Percentiles rank a stretch among this genome's conserved stretches.
Conservation (phyloP, 2,113 vertebrate genomes). For the Scartelaos histophorus region DNA sequence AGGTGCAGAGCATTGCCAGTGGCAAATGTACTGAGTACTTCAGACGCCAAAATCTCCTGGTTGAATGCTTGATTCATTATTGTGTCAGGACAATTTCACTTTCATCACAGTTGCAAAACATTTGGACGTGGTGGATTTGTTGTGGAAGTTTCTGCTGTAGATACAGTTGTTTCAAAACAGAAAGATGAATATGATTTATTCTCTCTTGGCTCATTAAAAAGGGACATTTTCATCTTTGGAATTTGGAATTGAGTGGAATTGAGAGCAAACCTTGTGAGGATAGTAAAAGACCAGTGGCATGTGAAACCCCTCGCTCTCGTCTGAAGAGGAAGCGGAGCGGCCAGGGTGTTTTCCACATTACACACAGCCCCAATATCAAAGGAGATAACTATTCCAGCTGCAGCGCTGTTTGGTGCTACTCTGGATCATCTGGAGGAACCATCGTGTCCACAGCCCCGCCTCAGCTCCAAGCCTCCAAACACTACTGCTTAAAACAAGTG, state of each 20-base stretch:
- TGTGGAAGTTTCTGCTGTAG: neutral
- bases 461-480: conserved; percentile 13
- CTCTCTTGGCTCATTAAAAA: conserved; percentile 7
- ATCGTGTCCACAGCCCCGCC: conserved; percentile 39
- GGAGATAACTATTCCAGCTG: conserved; percentile 81
- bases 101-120: conserved; percentile 37
- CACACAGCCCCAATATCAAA: conserved; percentile 74
- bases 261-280: conserved; percentile 64
- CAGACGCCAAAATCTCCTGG: conserved; percentile 4
- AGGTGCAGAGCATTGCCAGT: conserved; percentile 28
- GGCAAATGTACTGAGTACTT: conserved; percentile 30
- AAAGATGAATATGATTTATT: neutral
- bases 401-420: conserved; percentile 54
- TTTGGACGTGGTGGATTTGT: conserved; percentile 6
- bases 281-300: conserved; percentile 72
- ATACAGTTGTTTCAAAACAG: conserved; percentile 11
- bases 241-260: conserved; percentile 66
- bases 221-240: conserved; percentile 67
- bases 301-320: conserved; percentile 60
- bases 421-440: conserved; percentile 76
- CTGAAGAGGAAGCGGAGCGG: conserved; percentile 72
- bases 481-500: conserved; percentile 8
- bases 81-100: conserved; percentile 32
- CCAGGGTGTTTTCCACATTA: conserved; percentile 79
- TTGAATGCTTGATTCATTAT: conserved; percentile 28